Evolutionary conservation across 2,888 invertebrate genomes (phyloP).

Genomic region (Achlya flavicornis): DNA sequence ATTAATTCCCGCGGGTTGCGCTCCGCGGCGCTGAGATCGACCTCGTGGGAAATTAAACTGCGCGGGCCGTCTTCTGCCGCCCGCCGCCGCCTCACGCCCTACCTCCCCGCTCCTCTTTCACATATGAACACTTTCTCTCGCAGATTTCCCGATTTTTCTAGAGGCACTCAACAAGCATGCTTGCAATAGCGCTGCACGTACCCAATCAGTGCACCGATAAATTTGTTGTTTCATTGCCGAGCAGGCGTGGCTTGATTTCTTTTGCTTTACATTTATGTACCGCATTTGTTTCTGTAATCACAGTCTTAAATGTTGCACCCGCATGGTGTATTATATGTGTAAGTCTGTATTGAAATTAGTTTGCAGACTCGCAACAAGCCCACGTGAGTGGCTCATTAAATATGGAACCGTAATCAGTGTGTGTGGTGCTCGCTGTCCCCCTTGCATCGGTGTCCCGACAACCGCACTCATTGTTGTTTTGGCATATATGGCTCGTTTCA

Average conservation of each 20-base stretch:
- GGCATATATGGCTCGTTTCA: constrained; percentile 35
- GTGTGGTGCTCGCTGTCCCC: constrained; percentile 67
- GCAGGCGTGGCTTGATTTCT: background rate
- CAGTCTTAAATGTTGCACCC: constrained; percentile 27
- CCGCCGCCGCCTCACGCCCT: constrained; percentile 46
- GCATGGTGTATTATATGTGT: constrained; percentile 55
- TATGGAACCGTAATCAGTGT: constrained; percentile 78
- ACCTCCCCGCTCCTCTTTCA: constrained; percentile 59
- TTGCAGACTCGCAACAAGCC: constrained; percentile 63
- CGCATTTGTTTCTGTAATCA: constrained; percentile 16
- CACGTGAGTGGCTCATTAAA: constrained; percentile 78
- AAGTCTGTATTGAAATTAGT: constrained; percentile 75
- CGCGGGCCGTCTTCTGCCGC: constrained; percentile 79
- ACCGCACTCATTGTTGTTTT: constrained; percentile 57
- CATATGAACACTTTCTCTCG: constrained; percentile 79
- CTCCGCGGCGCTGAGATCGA: constrained; percentile 82
- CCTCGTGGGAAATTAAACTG: constrained; percentile 84
- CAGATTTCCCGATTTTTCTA: constrained; percentile 72
- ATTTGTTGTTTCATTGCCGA: constrained; percentile 7
- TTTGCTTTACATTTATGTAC: background rate
- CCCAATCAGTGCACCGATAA: constrained; percentile 7
- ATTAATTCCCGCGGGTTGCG: constrained; percentile 83
- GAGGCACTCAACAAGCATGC: constrained; percentile 45
- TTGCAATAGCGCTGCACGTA: constrained; percentile 29
- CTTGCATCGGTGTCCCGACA: constrained; percentile 54